Percentiles rank a stretch among this genome's conserved stretches.
phyloP scores from a whole-genome alignment of 2,113 vertebrate species.

The Macrotis lagotis region DNA sequence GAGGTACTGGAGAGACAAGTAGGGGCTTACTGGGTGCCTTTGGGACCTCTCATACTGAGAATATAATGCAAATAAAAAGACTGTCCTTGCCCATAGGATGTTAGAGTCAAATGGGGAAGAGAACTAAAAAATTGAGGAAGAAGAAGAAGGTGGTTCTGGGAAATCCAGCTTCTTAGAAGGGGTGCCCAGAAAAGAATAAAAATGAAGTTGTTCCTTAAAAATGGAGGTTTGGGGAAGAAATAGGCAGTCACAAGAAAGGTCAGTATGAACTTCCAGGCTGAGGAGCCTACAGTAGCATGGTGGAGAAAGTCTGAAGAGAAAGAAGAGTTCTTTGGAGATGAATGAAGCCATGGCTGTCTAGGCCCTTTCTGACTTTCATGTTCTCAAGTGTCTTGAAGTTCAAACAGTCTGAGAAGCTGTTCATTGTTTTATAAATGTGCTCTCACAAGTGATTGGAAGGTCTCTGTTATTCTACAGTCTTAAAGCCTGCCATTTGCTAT shows the following conservation, averaged over 20 bases:
- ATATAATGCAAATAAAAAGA: background rate
- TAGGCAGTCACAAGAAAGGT: background rate
- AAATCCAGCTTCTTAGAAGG: background rate
- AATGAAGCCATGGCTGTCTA: background rate
- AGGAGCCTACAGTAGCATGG: background rate
- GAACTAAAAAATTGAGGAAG: background rate
- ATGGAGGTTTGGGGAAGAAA: background rate
- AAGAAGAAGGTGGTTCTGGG: accelerated
- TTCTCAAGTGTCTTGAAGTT: background rate
- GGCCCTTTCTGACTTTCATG: background rate
- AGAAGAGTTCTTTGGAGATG: background rate
- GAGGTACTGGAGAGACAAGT: background rate
- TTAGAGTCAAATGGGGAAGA: background rate
- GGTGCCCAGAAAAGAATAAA: background rate
- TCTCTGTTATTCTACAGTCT: background rate
- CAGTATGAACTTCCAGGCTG: background rate
- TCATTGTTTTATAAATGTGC: background rate
- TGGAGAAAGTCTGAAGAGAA: background rate
- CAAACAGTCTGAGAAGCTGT: background rate
- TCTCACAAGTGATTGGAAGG: accelerated
- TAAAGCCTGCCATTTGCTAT: background rate
- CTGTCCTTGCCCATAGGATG: background rate
- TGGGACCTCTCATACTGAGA: too few species aligned
- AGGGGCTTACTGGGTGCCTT: background rate
- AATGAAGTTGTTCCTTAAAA: background rate